Conservation (phyloP, 2,888 invertebrate genomes). For the Scaptomyza reducta region DNA sequence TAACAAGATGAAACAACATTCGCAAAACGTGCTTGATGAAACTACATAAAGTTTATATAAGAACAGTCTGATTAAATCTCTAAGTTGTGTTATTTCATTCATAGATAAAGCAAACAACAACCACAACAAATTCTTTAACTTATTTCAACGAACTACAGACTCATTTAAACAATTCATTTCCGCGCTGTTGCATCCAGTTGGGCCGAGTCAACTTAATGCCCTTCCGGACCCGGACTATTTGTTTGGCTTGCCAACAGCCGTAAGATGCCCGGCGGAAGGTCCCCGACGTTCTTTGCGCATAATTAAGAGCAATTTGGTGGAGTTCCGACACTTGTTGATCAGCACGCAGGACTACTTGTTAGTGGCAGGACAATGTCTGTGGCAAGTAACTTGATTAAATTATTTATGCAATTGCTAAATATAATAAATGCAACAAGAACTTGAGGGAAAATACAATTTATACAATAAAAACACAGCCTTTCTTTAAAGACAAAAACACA, state of each 20-base stretch:
- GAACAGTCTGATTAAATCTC: too few species aligned
- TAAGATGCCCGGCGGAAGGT: conserved; percentile 35
- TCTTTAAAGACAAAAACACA: too few species aligned
- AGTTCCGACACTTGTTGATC: conserved; percentile 53
- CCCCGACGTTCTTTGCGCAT: conserved; percentile 38
- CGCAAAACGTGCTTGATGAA: too few species aligned
- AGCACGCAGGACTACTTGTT: conserved; percentile 14
- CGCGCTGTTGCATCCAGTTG: conserved; percentile 28
- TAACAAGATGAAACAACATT: too few species aligned
- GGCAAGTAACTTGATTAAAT: conserved; percentile 20
- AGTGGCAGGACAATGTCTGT: conserved; percentile 10
- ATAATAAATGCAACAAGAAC: not conserved
- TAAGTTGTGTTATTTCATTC: not conserved
- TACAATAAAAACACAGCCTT: too few species aligned
- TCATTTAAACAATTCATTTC: conserved; percentile 51
- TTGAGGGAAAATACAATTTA: not conserved
- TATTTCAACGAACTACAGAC: not conserved
- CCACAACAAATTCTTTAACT: not conserved
- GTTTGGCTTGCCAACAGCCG: conserved; percentile 27
- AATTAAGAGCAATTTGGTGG: conserved; percentile 60
- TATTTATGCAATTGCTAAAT: not conserved
- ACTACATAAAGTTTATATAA: too few species aligned
- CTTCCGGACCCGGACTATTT: conserved; percentile 7
- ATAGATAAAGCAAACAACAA: not conserved
- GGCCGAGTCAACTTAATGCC: conserved; percentile 6